Percentiles rank a stretch among this genome's conserved stretches.
phyloP scores from a whole-genome alignment of 2,797 vertebrate genomes.

The Carcharodon carcharias region DNA sequence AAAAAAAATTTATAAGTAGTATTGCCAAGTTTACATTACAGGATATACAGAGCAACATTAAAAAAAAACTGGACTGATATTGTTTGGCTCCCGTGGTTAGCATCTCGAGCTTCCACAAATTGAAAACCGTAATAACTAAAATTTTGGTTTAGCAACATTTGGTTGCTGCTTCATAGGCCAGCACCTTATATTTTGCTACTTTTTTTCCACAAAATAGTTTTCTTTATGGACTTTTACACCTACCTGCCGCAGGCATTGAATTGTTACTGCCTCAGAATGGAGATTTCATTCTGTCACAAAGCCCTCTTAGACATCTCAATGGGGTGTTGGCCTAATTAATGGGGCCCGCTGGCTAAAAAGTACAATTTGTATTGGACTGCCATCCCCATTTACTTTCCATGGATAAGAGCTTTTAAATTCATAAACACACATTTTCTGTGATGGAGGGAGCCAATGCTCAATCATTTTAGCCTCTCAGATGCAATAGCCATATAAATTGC shows the following conservation, averaged over 20 bases:
- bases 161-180: not conserved
- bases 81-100: not conserved
- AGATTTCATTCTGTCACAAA: not conserved
- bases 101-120: not conserved
- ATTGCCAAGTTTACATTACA: not conserved
- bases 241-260: not conserved
- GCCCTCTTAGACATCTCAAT: not conserved
- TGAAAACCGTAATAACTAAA: not conserved
- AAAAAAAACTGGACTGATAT: not conserved
- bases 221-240: not conserved
- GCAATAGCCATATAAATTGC: not conserved
- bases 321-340: not conserved
- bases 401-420: not conserved
- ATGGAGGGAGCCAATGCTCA: not conserved
- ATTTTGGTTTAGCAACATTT: not conserved
- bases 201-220: not conserved
- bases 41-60: not conserved
- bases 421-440: not conserved
- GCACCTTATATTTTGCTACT: not conserved
- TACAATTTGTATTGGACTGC: not conserved
- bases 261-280: not conserved
- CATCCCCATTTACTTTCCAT: not conserved
- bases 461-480: not conserved
- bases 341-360: not conserved
- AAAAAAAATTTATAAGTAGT: not conserved